These are phyloP conservation scores for Sycophila texana DNA, from an alignment of 2,888 invertebrate genomes.

Conservation along the genomic window DNA sequence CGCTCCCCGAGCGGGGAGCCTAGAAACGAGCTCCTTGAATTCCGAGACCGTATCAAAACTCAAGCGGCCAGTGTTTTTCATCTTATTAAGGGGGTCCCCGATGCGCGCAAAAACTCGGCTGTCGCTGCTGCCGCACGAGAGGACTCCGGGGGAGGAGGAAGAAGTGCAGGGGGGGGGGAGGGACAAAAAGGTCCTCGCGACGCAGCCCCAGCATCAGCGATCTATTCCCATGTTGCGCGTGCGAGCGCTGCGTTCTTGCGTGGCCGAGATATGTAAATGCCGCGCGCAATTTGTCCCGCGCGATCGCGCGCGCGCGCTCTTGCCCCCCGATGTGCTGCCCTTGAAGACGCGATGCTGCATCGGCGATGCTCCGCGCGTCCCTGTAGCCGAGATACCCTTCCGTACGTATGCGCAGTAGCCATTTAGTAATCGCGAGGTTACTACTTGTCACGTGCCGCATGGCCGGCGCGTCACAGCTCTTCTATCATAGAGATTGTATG, in stretches of 20 bases:
- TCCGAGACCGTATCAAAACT: conserved; percentile 38
- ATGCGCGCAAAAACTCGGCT: neutral
- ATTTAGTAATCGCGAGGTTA: neutral
- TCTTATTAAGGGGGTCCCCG: conserved; percentile 8
- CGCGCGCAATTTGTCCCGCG: conserved; percentile 66
- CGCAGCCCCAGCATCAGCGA: neutral
- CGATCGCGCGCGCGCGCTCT: conserved; percentile 30
- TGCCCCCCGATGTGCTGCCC: neutral
- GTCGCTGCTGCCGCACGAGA: neutral
- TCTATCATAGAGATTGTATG: conserved; percentile 14
- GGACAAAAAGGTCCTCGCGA: neutral
- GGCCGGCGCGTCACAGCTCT: neutral
- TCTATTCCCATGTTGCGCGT: conserved; percentile 1
- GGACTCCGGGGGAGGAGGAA: no score
- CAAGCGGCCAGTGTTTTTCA: neutral
- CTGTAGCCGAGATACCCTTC: neutral
- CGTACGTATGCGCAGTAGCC: neutral
- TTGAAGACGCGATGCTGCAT: neutral
- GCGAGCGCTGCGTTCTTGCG: conserved; percentile 24
- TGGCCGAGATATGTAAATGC: conserved; percentile 67
- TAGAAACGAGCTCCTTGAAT: conserved; percentile 22
- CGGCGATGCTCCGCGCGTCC: neutral
- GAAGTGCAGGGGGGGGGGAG: no score
- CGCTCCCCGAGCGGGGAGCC: neutral
- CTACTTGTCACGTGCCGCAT: no score